These are phyloP conservation scores for Willisornis vidua DNA, from an alignment of 2,113 vertebrate genomes.

Conservation along the genomic window DNA sequence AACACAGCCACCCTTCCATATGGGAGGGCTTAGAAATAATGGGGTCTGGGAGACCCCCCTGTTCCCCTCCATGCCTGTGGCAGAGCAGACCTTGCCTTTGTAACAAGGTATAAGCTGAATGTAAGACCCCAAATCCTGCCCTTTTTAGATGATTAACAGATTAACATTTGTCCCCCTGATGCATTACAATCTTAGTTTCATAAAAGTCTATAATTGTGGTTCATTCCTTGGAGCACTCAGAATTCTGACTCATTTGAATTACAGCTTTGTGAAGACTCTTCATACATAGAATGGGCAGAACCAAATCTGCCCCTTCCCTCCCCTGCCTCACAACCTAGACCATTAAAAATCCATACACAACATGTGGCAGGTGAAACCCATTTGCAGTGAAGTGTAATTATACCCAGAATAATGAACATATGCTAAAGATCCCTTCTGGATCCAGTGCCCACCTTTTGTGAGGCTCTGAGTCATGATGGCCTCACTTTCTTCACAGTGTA, in stretches of 20 bases:
- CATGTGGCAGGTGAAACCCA: constrained; percentile 6
- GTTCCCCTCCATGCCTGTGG: background rate
- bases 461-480: background rate
- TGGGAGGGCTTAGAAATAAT: background rate
- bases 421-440: background rate
- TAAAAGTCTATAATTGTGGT: background rate
- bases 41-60: background rate
- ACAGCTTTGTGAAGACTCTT: background rate
- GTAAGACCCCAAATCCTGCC: background rate
- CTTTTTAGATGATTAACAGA: background rate
- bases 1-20: background rate
- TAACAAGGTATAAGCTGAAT: background rate
- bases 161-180: background rate
- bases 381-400: constrained; percentile 29
- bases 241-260: constrained; percentile 34
- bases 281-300: background rate
- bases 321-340: background rate
- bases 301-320: background rate
- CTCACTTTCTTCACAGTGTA: background rate
- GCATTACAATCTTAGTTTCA: background rate
- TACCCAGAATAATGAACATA: background rate
- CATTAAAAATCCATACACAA: background rate
- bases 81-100: background rate
- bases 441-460: background rate
- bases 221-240: background rate